Evolutionary conservation across 2,888 invertebrate species (phyloP), one percentile per base, ranked within the genome.

Genomic region (Ectobius pallidus): DNA sequence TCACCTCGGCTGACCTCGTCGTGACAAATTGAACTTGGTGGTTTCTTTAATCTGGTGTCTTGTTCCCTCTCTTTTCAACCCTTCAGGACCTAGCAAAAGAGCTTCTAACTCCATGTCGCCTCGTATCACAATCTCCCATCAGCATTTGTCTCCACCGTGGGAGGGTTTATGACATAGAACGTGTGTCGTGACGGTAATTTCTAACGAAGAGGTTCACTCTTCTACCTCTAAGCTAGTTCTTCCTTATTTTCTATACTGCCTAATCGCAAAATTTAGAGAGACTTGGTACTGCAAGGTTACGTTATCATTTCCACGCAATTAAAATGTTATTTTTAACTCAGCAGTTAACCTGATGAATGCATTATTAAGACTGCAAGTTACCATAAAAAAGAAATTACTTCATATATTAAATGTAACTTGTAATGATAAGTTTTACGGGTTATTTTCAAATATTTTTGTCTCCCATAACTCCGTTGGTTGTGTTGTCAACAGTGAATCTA

Each of bases 121-220:
- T 58, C 58, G 58, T 58, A 58, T 58, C 58, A 18, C 58, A 30
- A 30, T 58, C 30, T 30, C 30, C 58, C 58, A 32, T 20, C 58
- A 58, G 30, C 58, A 58, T 58, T 58, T 58, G 58, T 58, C 58
- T 58, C 58, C 58, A 58, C 30, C 58, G n/a, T 30, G 58, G 58
- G 30, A 58, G 58, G n/a, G 32, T 58, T 58, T 58, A 58, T 58
- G 58, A 58, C 58, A 30, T 30, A 58, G 58, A 58, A 58, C 58
- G 58, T 58, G 58, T 58, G 58, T 58, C 58, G 58, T 58, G 58
- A 58, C 58, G 58, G 52, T 58, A 58, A 58, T 58, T 58, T 58
- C 58, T 58, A 58, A 58, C 25, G 27, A 58, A 58, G 58, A 58
- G 58, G 27, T 32, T 58, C 3, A 27, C 25, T 58, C 58, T 30